Evolutionary conservation across 2,113 vertebrate species (phyloP).

Genomic region (Sprattus sprattus): DNA sequence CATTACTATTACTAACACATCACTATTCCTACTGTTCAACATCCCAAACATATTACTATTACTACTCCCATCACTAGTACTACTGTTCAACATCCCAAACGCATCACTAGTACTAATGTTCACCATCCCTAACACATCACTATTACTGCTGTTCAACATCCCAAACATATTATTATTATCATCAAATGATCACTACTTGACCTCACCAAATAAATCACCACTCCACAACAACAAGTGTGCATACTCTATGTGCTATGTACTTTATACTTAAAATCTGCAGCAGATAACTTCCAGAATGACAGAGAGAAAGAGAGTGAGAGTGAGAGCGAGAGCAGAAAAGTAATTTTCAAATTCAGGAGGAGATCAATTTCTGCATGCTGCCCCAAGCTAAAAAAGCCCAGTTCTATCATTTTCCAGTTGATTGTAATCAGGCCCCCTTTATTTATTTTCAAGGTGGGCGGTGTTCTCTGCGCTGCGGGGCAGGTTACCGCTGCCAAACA

Average conservation of each 20-base stretch:
- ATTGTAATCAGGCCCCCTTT: slow-evolving; percentile 2
- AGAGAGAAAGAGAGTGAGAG: background rate
- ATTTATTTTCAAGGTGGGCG: slow-evolving; percentile 18
- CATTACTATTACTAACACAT: background rate
- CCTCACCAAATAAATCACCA: background rate
- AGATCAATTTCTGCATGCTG: background rate
- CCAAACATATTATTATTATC: background rate
- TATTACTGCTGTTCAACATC: background rate
- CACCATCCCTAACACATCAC: background rate
- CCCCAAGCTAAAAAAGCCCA: background rate
- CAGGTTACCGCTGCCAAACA: background rate
- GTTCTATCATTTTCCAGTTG: background rate
- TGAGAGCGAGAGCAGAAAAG: background rate
- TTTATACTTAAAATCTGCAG: background rate
- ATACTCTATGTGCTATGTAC: background rate
- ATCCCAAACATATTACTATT: too few species aligned
- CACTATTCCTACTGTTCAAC: background rate
- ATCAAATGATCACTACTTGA: background rate
- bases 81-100: background rate
- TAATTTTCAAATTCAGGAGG: background rate
- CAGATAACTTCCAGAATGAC: background rate
- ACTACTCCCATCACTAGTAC: background rate
- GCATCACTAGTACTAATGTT: background rate
- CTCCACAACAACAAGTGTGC: background rate
- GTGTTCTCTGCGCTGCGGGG: background rate